Base-by-base conservation (phyloP, 2,113 vertebrate genomes). In the Brachirus orientalis region DNA sequence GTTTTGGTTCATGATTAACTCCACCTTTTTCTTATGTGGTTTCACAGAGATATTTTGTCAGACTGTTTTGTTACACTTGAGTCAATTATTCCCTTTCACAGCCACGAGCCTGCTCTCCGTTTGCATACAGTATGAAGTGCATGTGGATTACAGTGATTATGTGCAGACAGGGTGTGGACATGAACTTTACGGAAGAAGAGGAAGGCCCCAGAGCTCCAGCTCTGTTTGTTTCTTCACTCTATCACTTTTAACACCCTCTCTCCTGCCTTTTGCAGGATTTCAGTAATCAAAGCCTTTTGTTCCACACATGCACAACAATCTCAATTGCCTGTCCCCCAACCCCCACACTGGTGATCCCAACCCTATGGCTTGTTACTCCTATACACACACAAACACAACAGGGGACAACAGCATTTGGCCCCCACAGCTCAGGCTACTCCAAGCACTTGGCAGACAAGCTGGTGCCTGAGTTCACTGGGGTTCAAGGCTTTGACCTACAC, bases 281-380 rank as follows among this genome's bases (percentile, higher is more conserved):
- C 84, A 77, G 77, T 91, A 68, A 88, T 92, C 84, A 86, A 89
- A 79, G 87, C 88, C 89, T 91, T 92, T 92, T 92, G 90, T 92
- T 90, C 85, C 78, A 85, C 79, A 69, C 82, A 80, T 56, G 62
- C 84, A 86, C 83, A 82, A 78, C 80, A 72, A 71, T 86, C 87
- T 66, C 81, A 52, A n/a, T 44, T 13, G 20, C 68, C 79, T 60
- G 51, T 58, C 38, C 54, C 53, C 80, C 69, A 62, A 52, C 72
- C 86, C 28, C 51, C 51, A 33, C 58, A 72, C 80, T 75, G 67
- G 57, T 59, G 65, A 40, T 51, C 14, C 66, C 19, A 10, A 28
- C 19, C 37, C 65, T 47, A 38, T 19, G 13, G 36, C 55, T 68
- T 57, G 59, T 50, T 64, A 45, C 22, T 33, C 53, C 51, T 51